Evolutionary conservation across 2,113 vertebrate genomes (phyloP).

Genomic region (Maccullochella peelii): DNA sequence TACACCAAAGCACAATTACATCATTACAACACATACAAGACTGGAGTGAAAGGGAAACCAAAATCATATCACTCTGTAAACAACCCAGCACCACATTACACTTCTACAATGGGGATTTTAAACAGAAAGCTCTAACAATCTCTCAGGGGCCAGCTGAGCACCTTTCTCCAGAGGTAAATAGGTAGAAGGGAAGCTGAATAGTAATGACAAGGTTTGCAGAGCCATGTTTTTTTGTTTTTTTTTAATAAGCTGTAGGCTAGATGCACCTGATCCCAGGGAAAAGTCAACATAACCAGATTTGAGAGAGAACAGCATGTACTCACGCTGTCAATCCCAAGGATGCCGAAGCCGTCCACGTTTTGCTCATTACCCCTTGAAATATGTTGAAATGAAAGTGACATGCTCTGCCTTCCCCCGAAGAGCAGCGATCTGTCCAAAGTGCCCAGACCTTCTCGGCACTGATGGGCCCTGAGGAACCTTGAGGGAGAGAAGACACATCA

Average conservation of each 20-base stretch:
- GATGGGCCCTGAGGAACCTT: conserved; percentile 21
- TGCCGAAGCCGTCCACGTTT: not conserved
- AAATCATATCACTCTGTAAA: conserved; percentile 38
- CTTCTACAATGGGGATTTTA: conserved; percentile 8
- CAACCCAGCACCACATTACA: conserved; percentile 10
- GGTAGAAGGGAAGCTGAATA: conserved; percentile 7
- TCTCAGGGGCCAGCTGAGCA: conserved; percentile 53
- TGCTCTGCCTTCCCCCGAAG: conserved; percentile 14
- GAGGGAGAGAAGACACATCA: conserved; percentile 18
- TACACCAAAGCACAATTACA: conserved; percentile 47
- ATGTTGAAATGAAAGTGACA: conserved; percentile 51
- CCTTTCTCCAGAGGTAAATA: conserved; percentile 33
- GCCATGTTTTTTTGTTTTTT: conserved; percentile 29
- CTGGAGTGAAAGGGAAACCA: conserved; percentile 18
- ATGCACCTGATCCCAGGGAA: conserved; percentile 63
- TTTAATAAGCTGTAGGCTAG: not conserved
- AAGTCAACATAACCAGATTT: conserved; percentile 35
- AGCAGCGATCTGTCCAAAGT: conserved; percentile 51
- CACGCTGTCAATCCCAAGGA: conserved; percentile 29
- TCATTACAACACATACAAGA: conserved; percentile 33
- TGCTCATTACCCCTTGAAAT: conserved; percentile 56
- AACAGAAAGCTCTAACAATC: conserved; percentile 20
- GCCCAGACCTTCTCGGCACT: conserved; percentile 27
- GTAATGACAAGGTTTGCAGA: conserved; percentile 24
- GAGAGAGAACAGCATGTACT: conserved; percentile 27